These are phyloP conservation scores for Scaptomyza hsui DNA, from an alignment of 1,140 invertebrate genomes.

Conservation along the genomic window DNA sequence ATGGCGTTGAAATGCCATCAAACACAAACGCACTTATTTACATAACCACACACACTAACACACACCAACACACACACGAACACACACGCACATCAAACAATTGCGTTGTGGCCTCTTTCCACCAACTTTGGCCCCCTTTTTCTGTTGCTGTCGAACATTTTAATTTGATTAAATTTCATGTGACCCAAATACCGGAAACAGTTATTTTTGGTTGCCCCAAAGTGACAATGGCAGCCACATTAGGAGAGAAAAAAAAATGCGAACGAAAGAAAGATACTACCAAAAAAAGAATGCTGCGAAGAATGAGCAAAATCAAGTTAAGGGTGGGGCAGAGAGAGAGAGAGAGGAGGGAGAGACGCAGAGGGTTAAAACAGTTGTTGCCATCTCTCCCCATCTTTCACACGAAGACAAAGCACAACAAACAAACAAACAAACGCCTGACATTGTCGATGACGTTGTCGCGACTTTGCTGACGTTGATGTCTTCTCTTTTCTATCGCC, in stretches of 20 bases:
- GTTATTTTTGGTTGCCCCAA: slow-evolving; percentile 75
- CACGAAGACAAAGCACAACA: slow-evolving; percentile 38
- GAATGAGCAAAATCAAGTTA: slow-evolving; percentile 30
- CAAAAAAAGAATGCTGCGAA: not conserved
- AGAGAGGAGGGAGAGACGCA: not conserved
- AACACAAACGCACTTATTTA: slow-evolving; percentile 18
- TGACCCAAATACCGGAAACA: slow-evolving; percentile 82
- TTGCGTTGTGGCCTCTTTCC: slow-evolving; percentile 39
- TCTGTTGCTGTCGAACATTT: slow-evolving; percentile 67
- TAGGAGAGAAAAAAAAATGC: slow-evolving; percentile 36
- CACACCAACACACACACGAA: slow-evolving; percentile 10
- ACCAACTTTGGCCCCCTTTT: slow-evolving; percentile 34
- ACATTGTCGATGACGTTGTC: slow-evolving; percentile 55
- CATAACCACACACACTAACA: slow-evolving; percentile 4
- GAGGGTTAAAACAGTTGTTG: slow-evolving; percentile 36
- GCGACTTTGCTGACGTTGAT: slow-evolving; percentile 59
- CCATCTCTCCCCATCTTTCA: not conserved
- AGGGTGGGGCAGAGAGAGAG: slow-evolving; percentile 9
- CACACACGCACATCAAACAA: slow-evolving; percentile 38
- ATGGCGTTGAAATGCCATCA: slow-evolving; percentile 29
- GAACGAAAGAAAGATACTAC: slow-evolving; percentile 12
- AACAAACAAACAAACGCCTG: slow-evolving; percentile 15
- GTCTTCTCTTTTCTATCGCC: slow-evolving; percentile 46
- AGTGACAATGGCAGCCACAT: slow-evolving; percentile 58
- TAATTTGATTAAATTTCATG: slow-evolving; percentile 83